Conservation (phyloP, 2,113 vertebrate species). For the Hiodon alosoides region DNA sequence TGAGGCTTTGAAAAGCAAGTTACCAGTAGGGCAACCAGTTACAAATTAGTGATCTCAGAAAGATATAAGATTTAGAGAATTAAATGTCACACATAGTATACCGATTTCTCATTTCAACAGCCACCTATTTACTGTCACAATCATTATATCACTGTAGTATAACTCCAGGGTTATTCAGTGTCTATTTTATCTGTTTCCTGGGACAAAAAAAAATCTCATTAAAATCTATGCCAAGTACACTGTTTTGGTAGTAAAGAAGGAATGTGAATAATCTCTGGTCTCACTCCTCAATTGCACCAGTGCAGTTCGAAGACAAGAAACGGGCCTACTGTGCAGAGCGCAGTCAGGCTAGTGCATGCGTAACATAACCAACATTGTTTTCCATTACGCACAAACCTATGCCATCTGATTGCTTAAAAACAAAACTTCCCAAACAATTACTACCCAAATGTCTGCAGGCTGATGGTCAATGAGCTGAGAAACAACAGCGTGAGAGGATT, state of each 20-base stretch:
- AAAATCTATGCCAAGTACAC: conserved; percentile 19
- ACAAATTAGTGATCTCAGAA: conserved; percentile 28
- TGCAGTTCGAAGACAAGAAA: no score
- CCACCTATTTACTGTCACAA: conserved; percentile 49
- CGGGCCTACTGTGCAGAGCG: no score
- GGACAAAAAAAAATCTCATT: not conserved
- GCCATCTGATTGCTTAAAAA: no score
- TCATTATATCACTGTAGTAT: conserved; percentile 46
- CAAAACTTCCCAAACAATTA: no score
- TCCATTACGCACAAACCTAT: no score
- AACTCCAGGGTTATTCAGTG: conserved; percentile 46
- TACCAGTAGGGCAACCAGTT: conserved; percentile 40
- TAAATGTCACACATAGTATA: conserved; percentile 31
- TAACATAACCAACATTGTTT: no score
- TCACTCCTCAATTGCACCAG: no score
- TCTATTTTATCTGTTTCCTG: conserved; percentile 24
- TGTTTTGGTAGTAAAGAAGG: conserved; percentile 25
- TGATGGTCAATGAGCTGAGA: no score
- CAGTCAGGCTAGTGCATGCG: no score
- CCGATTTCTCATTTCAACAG: conserved; percentile 28
- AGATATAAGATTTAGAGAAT: conserved; percentile 23
- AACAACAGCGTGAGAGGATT: no score
- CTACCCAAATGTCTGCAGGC: no score
- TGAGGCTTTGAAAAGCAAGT: conserved; percentile 11
- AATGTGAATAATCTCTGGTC: conserved; percentile 27